Base-by-base conservation (phyloP, 1,140 invertebrate species). In the Melitaea cinxia region DNA sequence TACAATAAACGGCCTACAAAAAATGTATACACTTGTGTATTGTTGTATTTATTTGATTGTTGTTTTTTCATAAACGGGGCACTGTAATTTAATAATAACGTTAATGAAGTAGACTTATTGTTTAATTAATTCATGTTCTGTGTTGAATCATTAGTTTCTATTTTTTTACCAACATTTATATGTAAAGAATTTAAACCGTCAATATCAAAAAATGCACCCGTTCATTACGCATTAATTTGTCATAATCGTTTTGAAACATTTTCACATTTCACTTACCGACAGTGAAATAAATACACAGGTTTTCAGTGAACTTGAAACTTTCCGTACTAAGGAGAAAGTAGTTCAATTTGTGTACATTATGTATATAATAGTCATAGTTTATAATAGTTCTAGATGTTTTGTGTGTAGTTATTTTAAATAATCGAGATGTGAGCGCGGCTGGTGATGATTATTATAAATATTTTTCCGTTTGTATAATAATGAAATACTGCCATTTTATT, bases 351-450 rank as follows among this genome's bases (percentile, higher is more conserved):
- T 83, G 78, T 80, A 83, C 72, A 83, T 78, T 79, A 59, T 81
- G 78, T 85, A 83, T 80, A 81, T 84, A 79, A 65, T 81, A 82
- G 77, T 77, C 56, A 71, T 82, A 82, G 78, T 70, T 53, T 57
- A 53, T 72, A 72, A 72, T 77, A 78, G 75, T 35, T 73, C 62
- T 78, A 78, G 70, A 33, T 58, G 59, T 71, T 69, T 55, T 61
- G 72, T 76, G 77, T 80, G 78, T 85, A 82, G 73, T 54, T 72
- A 73, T 79, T 76, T 75, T 73, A 72, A 67, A 72, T 14, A 42
- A 42, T 63, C 72, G 69, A 73, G 59, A 56, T 67, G 72, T 75
- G 70, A 60, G 68, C 58, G 72, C 72, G 72, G 63, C 70, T 65
- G 66, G 70, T 73, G 59, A 69, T 77, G 65, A 73, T 63, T 63